phyloP scores from a whole-genome alignment of 2,113 vertebrate genomes.

The Drymodes brunneopygia region DNA sequence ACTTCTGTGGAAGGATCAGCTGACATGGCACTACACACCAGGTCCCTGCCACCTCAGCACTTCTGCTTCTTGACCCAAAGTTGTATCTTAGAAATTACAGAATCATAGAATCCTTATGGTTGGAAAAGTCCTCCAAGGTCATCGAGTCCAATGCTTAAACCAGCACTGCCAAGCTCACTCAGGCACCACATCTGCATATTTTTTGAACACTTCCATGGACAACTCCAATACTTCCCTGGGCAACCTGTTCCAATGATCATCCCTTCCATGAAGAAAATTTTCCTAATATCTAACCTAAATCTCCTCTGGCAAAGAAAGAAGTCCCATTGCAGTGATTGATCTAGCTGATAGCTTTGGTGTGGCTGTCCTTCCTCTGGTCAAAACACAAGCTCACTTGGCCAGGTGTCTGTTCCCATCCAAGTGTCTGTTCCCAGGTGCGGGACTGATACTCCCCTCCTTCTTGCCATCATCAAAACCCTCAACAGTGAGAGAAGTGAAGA shows the following conservation, averaged over 20 bases:
- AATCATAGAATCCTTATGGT: background rate
- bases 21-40: background rate
- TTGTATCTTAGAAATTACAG: background rate
- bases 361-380: background rate
- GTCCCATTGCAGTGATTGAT: background rate
- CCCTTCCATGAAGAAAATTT: background rate
- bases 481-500: background rate
- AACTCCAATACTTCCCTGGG: background rate
- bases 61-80: background rate
- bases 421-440: background rate
- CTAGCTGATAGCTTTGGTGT: background rate
- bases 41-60: background rate
- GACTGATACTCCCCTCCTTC: background rate
- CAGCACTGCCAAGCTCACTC: background rate
- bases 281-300: background rate
- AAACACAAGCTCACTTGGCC: background rate
- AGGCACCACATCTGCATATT: background rate
- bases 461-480: background rate
- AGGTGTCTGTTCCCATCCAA: background rate
- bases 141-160: background rate
- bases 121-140: background rate
- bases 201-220: background rate
- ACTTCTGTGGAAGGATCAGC: background rate
- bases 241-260: background rate
- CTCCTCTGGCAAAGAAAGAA: background rate